Evolutionary conservation across 2,113 vertebrate species (phyloP).

Genomic region (Muntiacus muntjak): DNA sequence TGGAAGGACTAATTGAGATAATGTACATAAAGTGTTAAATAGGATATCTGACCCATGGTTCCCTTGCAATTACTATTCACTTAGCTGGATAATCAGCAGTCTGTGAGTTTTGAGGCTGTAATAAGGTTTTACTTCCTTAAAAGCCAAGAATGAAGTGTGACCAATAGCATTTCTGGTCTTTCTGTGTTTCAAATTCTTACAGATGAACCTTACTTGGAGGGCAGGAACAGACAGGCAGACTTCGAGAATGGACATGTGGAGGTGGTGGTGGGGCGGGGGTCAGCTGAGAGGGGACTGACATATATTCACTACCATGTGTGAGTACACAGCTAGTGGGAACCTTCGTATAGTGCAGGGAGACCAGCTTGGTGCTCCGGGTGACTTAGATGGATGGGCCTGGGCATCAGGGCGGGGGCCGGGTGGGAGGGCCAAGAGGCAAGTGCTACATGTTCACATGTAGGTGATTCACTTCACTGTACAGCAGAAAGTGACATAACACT

Average conservation of each 20-base stretch:
- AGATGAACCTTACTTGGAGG: background rate
- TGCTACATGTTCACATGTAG: background rate
- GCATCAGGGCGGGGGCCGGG: rapidly evolving
- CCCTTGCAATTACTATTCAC: background rate
- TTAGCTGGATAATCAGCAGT: background rate
- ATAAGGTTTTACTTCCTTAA: background rate
- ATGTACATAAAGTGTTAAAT: background rate
- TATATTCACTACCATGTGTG: background rate
- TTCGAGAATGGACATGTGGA: background rate
- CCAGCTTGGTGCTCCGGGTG: background rate
- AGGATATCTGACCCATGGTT: too few relatives aligned
- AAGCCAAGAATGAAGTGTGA: background rate
- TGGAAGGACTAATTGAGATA: background rate
- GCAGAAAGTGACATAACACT: background rate
- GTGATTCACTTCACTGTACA: background rate
- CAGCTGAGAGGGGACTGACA: background rate
- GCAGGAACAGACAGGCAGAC: background rate
- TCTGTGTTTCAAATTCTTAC: background rate
- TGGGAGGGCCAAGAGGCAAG: background rate
- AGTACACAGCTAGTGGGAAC: background rate
- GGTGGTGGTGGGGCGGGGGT: background rate
- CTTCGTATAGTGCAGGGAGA: background rate
- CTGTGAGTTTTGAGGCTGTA: background rate
- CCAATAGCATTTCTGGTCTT: background rate
- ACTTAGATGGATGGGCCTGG: background rate